These are phyloP conservation scores for Temnopleurus reevesii DNA, from an alignment of 53 echinoderm and acorn worm genomes.

Conservation along the genomic window DNA sequence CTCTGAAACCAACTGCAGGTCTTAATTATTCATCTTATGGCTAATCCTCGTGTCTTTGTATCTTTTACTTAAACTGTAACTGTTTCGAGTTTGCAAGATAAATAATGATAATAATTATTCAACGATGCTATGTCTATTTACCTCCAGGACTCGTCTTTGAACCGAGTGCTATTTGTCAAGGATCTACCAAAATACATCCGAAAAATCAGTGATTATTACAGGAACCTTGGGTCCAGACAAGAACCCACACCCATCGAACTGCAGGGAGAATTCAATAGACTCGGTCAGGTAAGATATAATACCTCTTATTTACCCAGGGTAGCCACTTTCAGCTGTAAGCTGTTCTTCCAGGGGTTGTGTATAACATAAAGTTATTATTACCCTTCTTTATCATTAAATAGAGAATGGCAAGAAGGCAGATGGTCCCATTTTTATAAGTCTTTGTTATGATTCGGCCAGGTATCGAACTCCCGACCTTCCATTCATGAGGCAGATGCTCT, in stretches of 20 bases:
- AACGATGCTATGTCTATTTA: background rate
- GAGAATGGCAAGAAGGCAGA: too few species aligned
- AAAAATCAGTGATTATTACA: conserved; percentile 73
- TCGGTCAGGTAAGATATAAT: conserved; percentile 39
- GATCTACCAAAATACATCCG: conserved; percentile 76
- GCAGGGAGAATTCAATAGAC: conserved; percentile 14
- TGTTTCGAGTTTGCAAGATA: background rate
- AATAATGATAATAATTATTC: background rate
- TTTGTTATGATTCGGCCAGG: too few species aligned
- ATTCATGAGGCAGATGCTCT: too few species aligned
- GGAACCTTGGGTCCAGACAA: conserved; percentile 5
- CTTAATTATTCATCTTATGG: background rate
- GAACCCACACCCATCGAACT: conserved; percentile 13
- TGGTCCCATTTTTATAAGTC: too few species aligned
- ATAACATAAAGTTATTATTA: too few species aligned
- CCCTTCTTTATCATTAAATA: too few species aligned
- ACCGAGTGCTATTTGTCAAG: conserved; percentile 75
- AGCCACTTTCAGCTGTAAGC: too few species aligned
- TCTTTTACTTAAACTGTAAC: background rate
- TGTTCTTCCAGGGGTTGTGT: too few species aligned
- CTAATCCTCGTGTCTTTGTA: background rate
- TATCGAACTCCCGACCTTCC: too few species aligned
- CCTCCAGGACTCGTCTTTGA: conserved; percentile 70
- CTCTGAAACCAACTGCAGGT: background rate
- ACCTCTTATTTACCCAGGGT: too few species aligned